Conservation (phyloP, 2,113 vertebrate genomes). For the Lophotis ruficrista region DNA sequence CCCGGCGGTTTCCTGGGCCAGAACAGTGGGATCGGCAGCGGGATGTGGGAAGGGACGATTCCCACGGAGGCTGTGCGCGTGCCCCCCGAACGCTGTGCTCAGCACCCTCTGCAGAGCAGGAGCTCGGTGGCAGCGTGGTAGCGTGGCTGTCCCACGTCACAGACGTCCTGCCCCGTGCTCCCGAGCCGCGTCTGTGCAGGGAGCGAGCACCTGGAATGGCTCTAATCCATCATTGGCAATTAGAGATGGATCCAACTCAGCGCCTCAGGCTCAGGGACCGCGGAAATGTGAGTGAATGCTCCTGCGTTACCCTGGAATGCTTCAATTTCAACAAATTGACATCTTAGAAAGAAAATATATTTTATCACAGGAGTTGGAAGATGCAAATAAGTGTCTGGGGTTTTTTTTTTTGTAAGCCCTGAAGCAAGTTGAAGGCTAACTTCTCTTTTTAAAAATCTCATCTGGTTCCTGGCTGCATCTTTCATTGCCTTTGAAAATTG, state of each 20-base stretch:
- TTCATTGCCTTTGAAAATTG: conserved; percentile 47
- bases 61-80: background rate
- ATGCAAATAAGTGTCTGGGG: conserved; percentile 11
- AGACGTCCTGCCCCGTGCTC: background rate
- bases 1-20: background rate
- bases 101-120: background rate
- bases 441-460: conserved; percentile 2
- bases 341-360: background rate
- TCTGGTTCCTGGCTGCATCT: conserved; percentile 16
- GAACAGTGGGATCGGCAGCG: background rate
- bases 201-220: rapidly evolving
- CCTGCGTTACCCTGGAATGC: background rate
- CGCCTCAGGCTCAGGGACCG: rapidly evolving
- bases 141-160: rapidly evolving
- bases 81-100: background rate
- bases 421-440: conserved; percentile 2
- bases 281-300: background rate
- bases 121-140: background rate
- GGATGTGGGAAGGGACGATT: background rate
- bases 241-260: background rate
- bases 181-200: background rate
- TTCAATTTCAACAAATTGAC: background rate
- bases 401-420: background rate
- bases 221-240: background rate
- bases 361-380: background rate